Evolutionary conservation across 2,888 invertebrate species (phyloP).

Genomic region (Stenotaenia linearis): DNA sequence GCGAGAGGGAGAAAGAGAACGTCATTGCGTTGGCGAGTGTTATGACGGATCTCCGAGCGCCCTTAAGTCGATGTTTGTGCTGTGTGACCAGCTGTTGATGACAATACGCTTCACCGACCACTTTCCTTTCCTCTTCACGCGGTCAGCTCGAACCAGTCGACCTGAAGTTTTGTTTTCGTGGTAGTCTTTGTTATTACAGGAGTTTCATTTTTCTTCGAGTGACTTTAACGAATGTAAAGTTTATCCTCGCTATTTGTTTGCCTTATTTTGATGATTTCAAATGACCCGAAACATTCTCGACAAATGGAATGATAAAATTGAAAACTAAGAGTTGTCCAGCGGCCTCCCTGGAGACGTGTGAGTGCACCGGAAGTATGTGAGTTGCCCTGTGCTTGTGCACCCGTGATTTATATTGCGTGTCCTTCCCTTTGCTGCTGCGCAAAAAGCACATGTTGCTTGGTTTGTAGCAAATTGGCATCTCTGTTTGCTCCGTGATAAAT

Average conservation of each 20-base stretch:
- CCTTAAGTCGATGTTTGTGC: constrained; percentile 7
- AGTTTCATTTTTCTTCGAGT: neutral
- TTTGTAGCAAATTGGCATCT: constrained; percentile 26
- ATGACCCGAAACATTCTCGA: neutral
- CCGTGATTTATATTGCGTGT: constrained; percentile 21
- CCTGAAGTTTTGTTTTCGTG: neutral
- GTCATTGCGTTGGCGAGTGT: neutral
- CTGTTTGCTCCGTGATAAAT: constrained; percentile 23
- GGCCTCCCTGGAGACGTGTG: neutral
- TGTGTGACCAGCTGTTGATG: constrained; percentile 18
- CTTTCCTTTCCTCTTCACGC: neutral
- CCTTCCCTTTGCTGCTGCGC: constrained; percentile 19
- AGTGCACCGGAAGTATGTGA: neutral
- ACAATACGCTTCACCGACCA: neutral
- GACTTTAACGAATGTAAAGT: neutral
- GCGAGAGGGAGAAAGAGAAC: neutral
- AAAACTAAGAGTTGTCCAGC: neutral
- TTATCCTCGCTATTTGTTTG: neutral
- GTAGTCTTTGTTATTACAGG: neutral
- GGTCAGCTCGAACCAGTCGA: neutral
- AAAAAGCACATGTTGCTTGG: constrained; percentile 26
- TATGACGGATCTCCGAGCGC: neutral
- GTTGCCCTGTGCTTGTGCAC: neutral
- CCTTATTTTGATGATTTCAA: neutral
- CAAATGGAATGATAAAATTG: neutral